Evolutionary conservation across 92 coral and sea anemone genomes (phyloP).

Genomic region (Pocillopora grandis): DNA sequence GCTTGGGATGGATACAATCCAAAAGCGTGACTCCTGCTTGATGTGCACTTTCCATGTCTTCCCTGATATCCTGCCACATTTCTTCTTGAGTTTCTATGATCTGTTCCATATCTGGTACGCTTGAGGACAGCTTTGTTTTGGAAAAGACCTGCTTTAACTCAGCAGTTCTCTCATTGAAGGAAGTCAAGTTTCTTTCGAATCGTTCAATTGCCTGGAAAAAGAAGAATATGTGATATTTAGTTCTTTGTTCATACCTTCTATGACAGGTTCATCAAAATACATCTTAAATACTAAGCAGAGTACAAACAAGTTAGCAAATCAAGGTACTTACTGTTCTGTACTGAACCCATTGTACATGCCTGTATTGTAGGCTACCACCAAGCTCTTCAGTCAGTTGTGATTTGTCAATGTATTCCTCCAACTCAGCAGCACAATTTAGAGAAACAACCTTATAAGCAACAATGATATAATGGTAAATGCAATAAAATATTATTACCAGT

Average conservation of each 20-base stretch:
- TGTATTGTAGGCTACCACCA: constrained; percentile 84
- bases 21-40: constrained; percentile 75
- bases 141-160: constrained; percentile 58
- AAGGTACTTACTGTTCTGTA: constrained; percentile 84
- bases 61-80: constrained; percentile 95
- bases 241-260: neutral
- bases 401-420: constrained; percentile 69
- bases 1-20: constrained; percentile 77
- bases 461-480: neutral
- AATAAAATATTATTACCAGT: no score
- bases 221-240: neutral
- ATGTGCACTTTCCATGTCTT: constrained; percentile 84
- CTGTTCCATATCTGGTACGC: constrained; percentile 77
- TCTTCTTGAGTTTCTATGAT: constrained; percentile 80
- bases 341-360: constrained; percentile 89
- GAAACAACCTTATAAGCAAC: constrained; percentile 59
- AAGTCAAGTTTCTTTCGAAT: constrained; percentile 65
- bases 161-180: constrained; percentile 62
- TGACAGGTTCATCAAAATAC: neutral
- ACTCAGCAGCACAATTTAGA: constrained; percentile 63
- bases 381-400: constrained; percentile 80
- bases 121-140: constrained; percentile 72
- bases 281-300: no score
- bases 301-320: no score
- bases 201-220: constrained; percentile 91